These are phyloP conservation scores for Cotesia congregata DNA, from an alignment of 2,888 invertebrate species.

Conservation along the genomic window DNA sequence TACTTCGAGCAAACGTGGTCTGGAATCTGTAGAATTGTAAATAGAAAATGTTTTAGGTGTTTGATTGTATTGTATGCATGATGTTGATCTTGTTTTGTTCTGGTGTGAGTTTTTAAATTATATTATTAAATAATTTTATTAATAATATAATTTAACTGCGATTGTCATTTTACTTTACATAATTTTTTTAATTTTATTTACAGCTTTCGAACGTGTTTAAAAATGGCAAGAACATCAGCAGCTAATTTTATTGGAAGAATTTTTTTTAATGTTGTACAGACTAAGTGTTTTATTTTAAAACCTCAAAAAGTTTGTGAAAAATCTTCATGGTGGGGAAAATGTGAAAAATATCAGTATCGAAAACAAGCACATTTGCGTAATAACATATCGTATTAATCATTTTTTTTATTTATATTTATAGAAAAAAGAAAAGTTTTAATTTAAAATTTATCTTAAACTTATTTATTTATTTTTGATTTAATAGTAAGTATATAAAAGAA, in stretches of 20 bases:
- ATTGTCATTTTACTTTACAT: background rate
- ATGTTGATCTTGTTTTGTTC: background rate
- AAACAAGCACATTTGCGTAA: slow-evolving; percentile 83
- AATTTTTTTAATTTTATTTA: slow-evolving; percentile 50
- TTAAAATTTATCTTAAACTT: slow-evolving; percentile 4
- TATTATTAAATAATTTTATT: background rate
- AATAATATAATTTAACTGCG: background rate
- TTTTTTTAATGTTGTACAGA: slow-evolving; percentile 96
- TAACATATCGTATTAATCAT: slow-evolving; percentile 77
- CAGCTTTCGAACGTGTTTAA: slow-evolving; percentile 94
- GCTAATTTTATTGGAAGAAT: slow-evolving; percentile 92
- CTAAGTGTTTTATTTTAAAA: slow-evolving; percentile 91
- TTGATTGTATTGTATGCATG: slow-evolving; percentile 7
- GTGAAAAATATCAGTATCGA: slow-evolving; percentile 77
- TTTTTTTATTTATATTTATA: background rate
- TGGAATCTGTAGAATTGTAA: slow-evolving; percentile 20
- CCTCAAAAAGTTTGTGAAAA: slow-evolving; percentile 83
- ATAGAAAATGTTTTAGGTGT: slow-evolving; percentile 18
- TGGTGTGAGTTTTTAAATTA: background rate
- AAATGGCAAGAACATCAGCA: slow-evolving; percentile 87
- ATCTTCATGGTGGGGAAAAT: slow-evolving; percentile 87
- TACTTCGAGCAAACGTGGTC: slow-evolving; percentile 7
- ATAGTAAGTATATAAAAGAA: slow-evolving; percentile 5
- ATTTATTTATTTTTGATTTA: slow-evolving; percentile 6
- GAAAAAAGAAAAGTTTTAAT: slow-evolving; percentile 2